These are phyloP conservation scores for Eulemur rubriventer DNA, from an alignment of 2,797 vertebrate species.

Conservation along the genomic window DNA sequence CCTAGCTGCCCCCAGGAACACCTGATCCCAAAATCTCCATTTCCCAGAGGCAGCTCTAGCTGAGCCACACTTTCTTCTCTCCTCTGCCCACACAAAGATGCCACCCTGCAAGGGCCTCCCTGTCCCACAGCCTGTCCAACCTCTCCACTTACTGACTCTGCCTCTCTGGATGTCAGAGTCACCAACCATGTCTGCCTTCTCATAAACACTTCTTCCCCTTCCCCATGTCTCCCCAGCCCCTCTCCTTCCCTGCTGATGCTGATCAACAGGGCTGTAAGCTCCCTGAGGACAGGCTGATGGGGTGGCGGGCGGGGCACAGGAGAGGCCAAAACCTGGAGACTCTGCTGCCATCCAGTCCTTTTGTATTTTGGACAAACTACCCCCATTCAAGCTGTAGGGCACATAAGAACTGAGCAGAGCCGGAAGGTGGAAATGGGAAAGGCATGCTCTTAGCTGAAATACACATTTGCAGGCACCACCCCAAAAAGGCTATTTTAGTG, in stretches of 20 bases:
- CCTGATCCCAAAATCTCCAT: not conserved
- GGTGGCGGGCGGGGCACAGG: not conserved
- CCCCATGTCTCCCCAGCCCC: not conserved
- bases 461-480: not conserved
- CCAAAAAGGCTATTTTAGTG: not conserved
- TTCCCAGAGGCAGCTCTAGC: too few relatives aligned
- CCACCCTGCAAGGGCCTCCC: not conserved
- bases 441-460: not conserved
- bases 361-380: not conserved
- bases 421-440: not conserved
- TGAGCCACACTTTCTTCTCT: not conserved
- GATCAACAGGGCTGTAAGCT: not conserved
- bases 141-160: not conserved
- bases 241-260: not conserved
- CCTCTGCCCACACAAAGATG: not conserved
- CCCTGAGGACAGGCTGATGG: not conserved
- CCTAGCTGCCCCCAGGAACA: not conserved
- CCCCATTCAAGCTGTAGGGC: not conserved
- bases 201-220: not conserved
- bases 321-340: not conserved
- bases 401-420: not conserved
- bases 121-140: not conserved
- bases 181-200: not conserved
- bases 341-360: not conserved
- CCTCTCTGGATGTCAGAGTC: not conserved